A percentile compares a stretch with the other conserved stretches of the same genome.
phyloP scores from a whole-genome alignment of 1,140 invertebrate species.

The Mylabris phalerata region DNA sequence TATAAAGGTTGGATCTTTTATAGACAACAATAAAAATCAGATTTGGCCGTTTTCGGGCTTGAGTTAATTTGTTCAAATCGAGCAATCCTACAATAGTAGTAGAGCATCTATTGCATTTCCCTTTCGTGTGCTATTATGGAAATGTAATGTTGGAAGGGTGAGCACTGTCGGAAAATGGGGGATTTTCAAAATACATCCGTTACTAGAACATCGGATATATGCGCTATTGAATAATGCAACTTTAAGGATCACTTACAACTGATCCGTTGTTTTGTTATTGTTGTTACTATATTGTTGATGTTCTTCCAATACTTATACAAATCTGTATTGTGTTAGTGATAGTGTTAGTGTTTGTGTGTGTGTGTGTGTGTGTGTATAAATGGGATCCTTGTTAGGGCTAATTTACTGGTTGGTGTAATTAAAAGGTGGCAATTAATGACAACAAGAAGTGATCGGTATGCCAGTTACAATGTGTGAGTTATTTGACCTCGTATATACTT shows the following conservation, averaged over 20 bases:
- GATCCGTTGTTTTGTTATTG: too few species aligned
- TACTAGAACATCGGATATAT: constrained; percentile 11
- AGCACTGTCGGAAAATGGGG: constrained; percentile 16
- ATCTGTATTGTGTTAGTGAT: too few species aligned
- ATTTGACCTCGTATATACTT: constrained; percentile 30
- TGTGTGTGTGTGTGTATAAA: too few species aligned
- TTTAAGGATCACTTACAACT: too few species aligned
- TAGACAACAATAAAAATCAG: constrained; percentile 13
- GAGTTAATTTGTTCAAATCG: constrained; percentile 7
- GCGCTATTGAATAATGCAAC: constrained; percentile 5
- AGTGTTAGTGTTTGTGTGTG: too few species aligned
- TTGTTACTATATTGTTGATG: too few species aligned
- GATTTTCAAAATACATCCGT: constrained; percentile 16
- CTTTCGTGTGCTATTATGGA: constrained; percentile 16
- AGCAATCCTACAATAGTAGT: constrained; percentile 1
- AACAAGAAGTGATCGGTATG: constrained; percentile 39
- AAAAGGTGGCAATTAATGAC: constrained; percentile 42
- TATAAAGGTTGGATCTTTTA: neutral
- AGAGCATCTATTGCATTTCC: constrained; percentile 10
- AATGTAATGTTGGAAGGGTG: constrained; percentile 14
- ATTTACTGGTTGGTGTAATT: constrained; percentile 40
- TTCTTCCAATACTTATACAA: too few species aligned
- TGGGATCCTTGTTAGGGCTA: constrained; percentile 20
- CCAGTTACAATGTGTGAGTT: constrained; percentile 37
- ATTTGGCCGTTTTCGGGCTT: constrained; percentile 6